Percentiles rank a stretch among this genome's conserved stretches.
phyloP scores from a whole-genome alignment of 1,140 invertebrate genomes.

The Drosophila sechellia region DNA sequence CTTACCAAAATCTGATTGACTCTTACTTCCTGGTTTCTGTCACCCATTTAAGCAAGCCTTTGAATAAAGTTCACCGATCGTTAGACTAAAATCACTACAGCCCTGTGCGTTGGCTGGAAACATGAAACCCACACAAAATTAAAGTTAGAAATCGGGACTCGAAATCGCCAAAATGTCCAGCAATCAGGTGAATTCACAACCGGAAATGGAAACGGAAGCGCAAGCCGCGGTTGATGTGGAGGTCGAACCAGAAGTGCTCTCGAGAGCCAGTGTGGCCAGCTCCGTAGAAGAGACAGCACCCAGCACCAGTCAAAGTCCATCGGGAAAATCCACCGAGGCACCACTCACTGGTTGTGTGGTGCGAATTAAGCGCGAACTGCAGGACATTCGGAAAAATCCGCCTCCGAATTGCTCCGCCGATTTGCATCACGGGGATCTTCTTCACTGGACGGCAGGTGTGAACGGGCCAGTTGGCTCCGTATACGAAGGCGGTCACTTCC shows the following conservation, averaged over 20 bases:
- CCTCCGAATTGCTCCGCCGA: slow-evolving; percentile 62
- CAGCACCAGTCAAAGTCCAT: not conserved
- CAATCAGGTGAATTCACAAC: not conserved
- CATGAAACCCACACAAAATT: not conserved
- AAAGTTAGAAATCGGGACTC: not conserved
- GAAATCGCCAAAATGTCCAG: slow-evolving; percentile 4
- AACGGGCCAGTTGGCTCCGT: slow-evolving; percentile 46
- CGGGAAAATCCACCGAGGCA: not conserved
- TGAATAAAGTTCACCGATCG: not conserved
- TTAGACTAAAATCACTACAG: not conserved
- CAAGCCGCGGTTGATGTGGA: not conserved
- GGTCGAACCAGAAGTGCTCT: not conserved
- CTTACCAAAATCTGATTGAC: too few relatives aligned
- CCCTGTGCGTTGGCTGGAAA: not conserved
- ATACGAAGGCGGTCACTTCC: slow-evolving; percentile 62
- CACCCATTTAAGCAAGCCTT: not conserved
- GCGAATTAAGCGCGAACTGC: slow-evolving; percentile 46
- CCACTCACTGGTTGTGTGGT: slow-evolving; percentile 5
- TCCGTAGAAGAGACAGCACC: not conserved
- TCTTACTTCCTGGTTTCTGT: too few relatives aligned
- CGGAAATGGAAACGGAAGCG: not conserved
- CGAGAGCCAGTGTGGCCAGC: slow-evolving; percentile 5
- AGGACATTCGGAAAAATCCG: slow-evolving; percentile 50
- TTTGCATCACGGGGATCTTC: slow-evolving; percentile 42
- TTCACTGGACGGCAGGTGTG: slow-evolving; percentile 50